phyloP scores from a whole-genome alignment of 2,113 vertebrate genomes.

The Carollia perspicillata region DNA sequence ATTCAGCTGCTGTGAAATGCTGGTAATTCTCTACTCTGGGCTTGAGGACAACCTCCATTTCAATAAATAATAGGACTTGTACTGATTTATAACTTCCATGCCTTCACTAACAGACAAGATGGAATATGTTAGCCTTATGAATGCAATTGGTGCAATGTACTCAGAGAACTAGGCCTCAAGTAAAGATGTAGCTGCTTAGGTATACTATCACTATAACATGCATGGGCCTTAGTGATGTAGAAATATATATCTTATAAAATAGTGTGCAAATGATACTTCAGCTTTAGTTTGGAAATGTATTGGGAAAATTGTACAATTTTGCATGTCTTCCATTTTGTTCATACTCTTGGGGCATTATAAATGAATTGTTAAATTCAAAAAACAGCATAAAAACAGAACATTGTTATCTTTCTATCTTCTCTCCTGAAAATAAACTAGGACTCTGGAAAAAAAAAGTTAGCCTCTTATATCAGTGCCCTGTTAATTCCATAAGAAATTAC shows the following conservation, averaged over 20 bases:
- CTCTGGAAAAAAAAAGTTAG: neutral
- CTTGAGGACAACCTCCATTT: conserved; percentile 54
- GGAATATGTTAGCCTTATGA: conserved; percentile 42
- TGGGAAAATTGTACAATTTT: neutral
- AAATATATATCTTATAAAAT: neutral
- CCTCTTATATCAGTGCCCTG: neutral
- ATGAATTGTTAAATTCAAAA: neutral
- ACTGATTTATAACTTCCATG: conserved; percentile 42
- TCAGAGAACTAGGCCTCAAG: neutral
- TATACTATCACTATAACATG: neutral
- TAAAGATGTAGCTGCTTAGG: conserved; percentile 4
- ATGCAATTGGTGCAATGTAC: neutral
- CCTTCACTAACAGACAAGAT: conserved; percentile 25
- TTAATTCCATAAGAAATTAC: neutral
- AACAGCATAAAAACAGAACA: neutral
- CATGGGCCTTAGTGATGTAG: neutral
- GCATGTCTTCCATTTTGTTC: neutral
- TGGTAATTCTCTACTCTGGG: conserved; percentile 40
- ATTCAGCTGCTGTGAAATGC: conserved; percentile 55
- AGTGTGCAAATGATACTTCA: neutral
- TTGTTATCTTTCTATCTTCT: neutral
- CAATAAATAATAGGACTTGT: conserved; percentile 45
- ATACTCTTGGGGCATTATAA: neutral
- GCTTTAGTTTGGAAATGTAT: neutral
- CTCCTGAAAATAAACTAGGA: neutral